phyloP scores from a whole-genome alignment of 1,140 invertebrate genomes.

The Drosophila erecta region DNA sequence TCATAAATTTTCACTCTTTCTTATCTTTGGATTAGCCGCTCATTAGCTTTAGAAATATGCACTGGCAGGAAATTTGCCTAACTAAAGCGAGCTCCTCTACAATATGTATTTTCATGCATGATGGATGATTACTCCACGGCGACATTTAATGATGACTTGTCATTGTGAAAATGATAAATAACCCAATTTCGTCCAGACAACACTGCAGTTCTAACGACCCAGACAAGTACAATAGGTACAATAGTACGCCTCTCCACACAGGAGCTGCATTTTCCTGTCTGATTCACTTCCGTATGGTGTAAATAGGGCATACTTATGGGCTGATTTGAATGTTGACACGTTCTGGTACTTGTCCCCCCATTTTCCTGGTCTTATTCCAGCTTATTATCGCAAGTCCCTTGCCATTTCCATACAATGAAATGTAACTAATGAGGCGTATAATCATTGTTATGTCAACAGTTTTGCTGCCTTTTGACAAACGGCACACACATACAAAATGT shows the following conservation, averaged over 20 bases:
- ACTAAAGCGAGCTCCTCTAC: no score
- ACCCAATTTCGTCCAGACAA: background rate
- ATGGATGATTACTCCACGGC: no score
- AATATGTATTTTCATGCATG: no score
- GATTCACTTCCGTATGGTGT: conserved; percentile 6
- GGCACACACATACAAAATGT: conserved; percentile 21
- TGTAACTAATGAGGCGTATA: conserved; percentile 83
- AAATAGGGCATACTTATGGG: background rate
- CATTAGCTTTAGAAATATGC: conserved; percentile 60
- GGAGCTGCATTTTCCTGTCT: conserved; percentile 8
- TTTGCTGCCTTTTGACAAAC: conserved; percentile 80
- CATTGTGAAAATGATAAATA: conserved; percentile 12
- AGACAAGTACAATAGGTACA: background rate
- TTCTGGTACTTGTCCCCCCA: conserved; percentile 23
- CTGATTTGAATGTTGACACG: conserved; percentile 31
- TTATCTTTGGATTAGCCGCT: conserved; percentile 49
- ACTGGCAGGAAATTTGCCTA: no score
- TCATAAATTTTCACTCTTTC: conserved; percentile 27
- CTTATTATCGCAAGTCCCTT: conserved; percentile 42
- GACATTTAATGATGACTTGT: conserved; percentile 2
- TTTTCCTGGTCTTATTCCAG: conserved; percentile 23
- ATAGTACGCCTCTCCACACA: background rate
- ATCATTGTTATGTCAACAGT: conserved; percentile 84
- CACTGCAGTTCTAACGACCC: background rate
- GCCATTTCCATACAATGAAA: conserved; percentile 48